Conservation (phyloP, 2,113 vertebrate genomes). For the Lophochroa leadbeateri region DNA sequence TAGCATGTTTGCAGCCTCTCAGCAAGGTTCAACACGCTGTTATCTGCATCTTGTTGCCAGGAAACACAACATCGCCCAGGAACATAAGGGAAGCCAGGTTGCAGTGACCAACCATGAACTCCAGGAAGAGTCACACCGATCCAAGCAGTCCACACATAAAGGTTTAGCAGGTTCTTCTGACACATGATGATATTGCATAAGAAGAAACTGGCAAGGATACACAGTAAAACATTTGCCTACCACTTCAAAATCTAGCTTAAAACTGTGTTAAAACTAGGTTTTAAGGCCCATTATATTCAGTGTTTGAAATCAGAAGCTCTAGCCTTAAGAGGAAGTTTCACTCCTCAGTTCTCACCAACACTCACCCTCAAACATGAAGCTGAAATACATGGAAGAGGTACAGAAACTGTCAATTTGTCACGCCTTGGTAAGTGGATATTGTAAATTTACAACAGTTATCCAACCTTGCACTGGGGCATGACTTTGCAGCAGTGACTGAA, state of each 20-base stretch:
- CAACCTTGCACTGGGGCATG: neutral
- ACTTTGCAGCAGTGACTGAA: neutral
- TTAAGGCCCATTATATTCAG: neutral
- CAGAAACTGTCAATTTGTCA: neutral
- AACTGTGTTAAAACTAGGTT: neutral
- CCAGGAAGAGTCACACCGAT: neutral
- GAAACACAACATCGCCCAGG: slow-evolving; percentile 71
- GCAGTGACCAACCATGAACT: slow-evolving; percentile 56
- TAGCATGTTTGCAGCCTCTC: slow-evolving; percentile 77
- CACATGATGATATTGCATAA: accelerated
- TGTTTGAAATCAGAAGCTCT: neutral
- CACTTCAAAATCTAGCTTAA: neutral
- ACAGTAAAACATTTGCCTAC: accelerated
- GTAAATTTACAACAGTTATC: neutral
- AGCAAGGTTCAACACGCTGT: slow-evolving; percentile 73
- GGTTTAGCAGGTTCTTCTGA: neutral
- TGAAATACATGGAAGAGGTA: neutral
- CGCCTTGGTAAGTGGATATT: accelerated
- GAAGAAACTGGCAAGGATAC: neutral
- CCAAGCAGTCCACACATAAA: neutral
- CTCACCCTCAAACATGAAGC: neutral
- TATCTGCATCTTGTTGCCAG: slow-evolving; percentile 81
- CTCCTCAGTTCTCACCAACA: neutral
- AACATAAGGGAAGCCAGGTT: slow-evolving; percentile 63
- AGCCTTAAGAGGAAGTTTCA: neutral